Percentiles rank a stretch among this genome's conserved stretches.
These are phyloP conservation scores for Proales similis DNA, from an alignment of 1,140 invertebrate species.

Conservation along the genomic window DNA sequence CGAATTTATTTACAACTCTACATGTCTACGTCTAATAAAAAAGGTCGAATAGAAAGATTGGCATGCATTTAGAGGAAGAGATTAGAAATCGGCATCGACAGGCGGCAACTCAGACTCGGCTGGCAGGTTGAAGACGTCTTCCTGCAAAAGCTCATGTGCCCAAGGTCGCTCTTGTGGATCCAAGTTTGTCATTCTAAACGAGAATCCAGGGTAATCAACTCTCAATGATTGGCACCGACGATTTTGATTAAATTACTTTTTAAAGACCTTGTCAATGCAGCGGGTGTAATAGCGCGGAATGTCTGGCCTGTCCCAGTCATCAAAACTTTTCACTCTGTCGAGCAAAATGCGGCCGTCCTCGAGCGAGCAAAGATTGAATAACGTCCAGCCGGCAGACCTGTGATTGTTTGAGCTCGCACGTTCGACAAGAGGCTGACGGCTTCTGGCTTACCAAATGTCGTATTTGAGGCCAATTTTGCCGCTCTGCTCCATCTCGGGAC, in stretches of 20 bases:
- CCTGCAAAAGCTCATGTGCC: constrained; percentile 8
- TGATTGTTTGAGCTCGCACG: too few relatives aligned
- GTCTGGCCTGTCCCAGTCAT: constrained; percentile 21
- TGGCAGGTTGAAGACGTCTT: constrained; percentile 33
- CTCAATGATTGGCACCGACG: neutral
- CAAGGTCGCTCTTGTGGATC: constrained; percentile 16
- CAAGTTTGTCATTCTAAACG: constrained; percentile 10
- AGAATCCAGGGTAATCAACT: neutral
- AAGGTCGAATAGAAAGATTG: too few relatives aligned
- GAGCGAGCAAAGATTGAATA: constrained; percentile 22
- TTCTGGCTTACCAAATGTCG: constrained; percentile 37
- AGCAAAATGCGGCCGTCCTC: constrained; percentile 30
- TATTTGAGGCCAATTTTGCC: constrained; percentile 26
- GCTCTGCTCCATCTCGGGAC: neutral
- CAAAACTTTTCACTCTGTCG: constrained; percentile 9
- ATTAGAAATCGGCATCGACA: too few relatives aligned
- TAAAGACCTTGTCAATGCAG: constrained; percentile 13
- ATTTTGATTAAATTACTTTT: constrained; percentile 19
- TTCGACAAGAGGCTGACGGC: too few relatives aligned
- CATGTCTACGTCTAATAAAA: too few relatives aligned
- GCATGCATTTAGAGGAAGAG: too few relatives aligned
- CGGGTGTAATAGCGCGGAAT: constrained; percentile 18
- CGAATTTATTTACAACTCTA: too few relatives aligned
- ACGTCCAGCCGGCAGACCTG: constrained; percentile 29
- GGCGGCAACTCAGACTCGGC: too few relatives aligned